phyloP scores from a whole-genome alignment of 2,113 vertebrate species.

The Rhegmatorhina hoffmannsi region DNA sequence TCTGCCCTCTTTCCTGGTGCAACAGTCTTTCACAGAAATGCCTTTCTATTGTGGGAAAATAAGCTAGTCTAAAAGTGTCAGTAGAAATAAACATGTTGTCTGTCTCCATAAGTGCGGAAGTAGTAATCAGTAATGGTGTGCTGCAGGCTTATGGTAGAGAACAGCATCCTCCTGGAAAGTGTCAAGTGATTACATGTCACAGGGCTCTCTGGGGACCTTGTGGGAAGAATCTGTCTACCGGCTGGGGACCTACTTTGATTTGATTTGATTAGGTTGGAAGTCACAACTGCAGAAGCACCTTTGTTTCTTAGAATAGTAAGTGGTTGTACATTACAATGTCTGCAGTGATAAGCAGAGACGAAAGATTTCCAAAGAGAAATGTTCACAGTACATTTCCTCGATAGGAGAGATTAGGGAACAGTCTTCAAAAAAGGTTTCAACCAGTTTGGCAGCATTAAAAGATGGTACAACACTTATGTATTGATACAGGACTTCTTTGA shows the following conservation, averaged over 20 bases:
- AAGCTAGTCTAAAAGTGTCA: constrained; percentile 20
- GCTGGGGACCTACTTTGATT: background rate
- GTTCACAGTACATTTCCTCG: background rate
- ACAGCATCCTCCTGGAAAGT: constrained; percentile 6
- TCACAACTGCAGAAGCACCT: constrained; percentile 16
- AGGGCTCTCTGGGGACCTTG: background rate
- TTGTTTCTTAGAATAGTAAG: constrained; percentile 23
- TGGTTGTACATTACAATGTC: background rate
- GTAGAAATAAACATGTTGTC: constrained; percentile 36
- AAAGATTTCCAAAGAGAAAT: background rate
- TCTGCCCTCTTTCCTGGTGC: background rate
- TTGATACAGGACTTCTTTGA: constrained; percentile 19
- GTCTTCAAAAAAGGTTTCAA: constrained; percentile 4
- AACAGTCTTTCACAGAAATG: background rate
- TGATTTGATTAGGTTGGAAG: constrained; percentile 22
- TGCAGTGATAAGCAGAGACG: background rate
- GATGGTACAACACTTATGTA: constrained; percentile 7
- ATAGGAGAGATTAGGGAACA: background rate
- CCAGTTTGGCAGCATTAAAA: background rate
- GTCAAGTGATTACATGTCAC: constrained; percentile 31
- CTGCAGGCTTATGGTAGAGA: background rate
- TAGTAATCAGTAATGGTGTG: background rate
- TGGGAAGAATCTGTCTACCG: background rate
- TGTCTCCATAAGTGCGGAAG: constrained; percentile 1
- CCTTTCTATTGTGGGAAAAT: constrained; percentile 17